Evolutionary conservation across 2,888 invertebrate species (phyloP).

Genomic region (Clostera curtula): DNA sequence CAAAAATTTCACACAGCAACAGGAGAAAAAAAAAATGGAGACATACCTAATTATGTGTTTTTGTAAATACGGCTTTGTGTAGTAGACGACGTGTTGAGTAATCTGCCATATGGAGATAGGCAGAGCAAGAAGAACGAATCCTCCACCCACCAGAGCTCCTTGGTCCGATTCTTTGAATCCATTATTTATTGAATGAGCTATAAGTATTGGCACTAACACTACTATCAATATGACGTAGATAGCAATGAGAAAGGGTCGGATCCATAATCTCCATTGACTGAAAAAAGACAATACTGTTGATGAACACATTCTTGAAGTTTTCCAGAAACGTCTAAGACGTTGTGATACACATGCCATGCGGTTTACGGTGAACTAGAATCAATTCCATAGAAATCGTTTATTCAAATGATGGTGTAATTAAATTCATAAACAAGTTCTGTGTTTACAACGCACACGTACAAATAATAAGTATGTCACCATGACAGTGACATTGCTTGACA

Average conservation of each 20-base stretch:
- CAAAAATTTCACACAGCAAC: too few relatives aligned
- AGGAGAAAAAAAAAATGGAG: constrained; percentile 6
- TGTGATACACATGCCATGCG: constrained; percentile 25
- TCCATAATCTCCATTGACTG: constrained; percentile 89
- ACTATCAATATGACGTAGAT: constrained; percentile 87
- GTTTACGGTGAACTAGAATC: too few relatives aligned
- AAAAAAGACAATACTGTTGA: constrained; percentile 48
- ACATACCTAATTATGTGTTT: constrained; percentile 92
- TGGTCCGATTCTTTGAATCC: constrained; percentile 86
- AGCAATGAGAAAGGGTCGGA: constrained; percentile 87
- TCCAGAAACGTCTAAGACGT: constrained; percentile 12
- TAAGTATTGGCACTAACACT: constrained; percentile 88
- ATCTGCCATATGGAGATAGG: constrained; percentile 97
- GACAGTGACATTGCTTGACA: too few relatives aligned
- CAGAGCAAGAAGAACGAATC: constrained; percentile 92
- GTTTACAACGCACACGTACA: too few relatives aligned
- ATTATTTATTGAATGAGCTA: constrained; percentile 86
- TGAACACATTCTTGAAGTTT: constrained; percentile 49
- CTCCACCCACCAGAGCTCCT: constrained; percentile 88
- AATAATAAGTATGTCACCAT: too few relatives aligned
- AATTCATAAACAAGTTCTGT: too few relatives aligned
- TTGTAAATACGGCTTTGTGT: constrained; percentile 92
- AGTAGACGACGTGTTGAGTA: constrained; percentile 93
- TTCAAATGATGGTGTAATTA: too few relatives aligned
- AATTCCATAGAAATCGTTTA: too few relatives aligned